Base-by-base conservation (phyloP, 2,113 vertebrate genomes). In the Oriolus oriolus region DNA sequence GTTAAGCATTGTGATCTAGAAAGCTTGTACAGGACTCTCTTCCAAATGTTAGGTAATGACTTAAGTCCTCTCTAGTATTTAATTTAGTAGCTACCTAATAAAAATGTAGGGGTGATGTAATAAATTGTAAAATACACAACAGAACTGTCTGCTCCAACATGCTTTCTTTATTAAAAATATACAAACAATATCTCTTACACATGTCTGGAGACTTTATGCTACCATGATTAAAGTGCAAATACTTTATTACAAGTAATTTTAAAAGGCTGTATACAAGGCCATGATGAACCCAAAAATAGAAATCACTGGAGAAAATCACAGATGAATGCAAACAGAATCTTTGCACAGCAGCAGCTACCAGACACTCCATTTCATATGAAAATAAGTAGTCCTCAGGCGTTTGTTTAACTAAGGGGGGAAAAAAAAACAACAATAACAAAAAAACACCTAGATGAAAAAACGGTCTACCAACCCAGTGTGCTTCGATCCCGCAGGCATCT, bases 381-480 rank as follows among this genome's bases (percentile, higher is more conserved):
- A 85, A 59, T 35, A 76, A 69, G 33, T 16, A 87, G n/a, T 52
- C 13, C 3, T 76, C 37, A 16, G 13, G 3, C 60, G 14, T 54
- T 85, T 50, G 21, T 68, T 87, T 59, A 69, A 69, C 4, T 21
- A 26, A 50, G 1, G 6, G 5, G 10, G 9, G 2, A 11, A 3
- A 5, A 13, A 31, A 39, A 18, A 10, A 9, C 22, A 9, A 7
- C 11, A 37, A 68, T n/a, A 27, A 26, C 49, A 30, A 49, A 19
- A 66, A 35, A 10, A 5, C 16, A 15, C 24, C 2, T 4, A 12
- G 21, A 71, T 11, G 2, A 23, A 28, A 15, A 35, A 24, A 16
- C 1, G 11, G n/a, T 49, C 16, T 49, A 5, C 13, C 37, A 37
- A 8, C 2, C 2, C 53, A 9, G 3, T 0, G 30, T 13, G 13